phyloP scores from a whole-genome alignment of 2,113 vertebrate species.

The Pionites leucogaster region DNA sequence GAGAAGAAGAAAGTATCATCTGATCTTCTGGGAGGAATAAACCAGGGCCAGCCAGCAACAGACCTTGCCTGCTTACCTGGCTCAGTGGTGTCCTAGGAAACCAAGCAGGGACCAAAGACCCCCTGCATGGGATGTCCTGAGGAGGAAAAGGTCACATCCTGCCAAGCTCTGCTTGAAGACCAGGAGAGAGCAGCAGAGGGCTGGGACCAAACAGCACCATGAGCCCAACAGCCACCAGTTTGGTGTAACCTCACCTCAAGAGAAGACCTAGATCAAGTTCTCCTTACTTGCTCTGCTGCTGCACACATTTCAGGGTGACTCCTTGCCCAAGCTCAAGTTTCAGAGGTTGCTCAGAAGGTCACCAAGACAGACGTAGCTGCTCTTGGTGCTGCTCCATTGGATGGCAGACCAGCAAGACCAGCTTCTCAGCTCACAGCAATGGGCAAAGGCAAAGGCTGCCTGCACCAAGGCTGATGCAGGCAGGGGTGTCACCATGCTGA shows the following conservation, averaged over 20 bases:
- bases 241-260: background rate
- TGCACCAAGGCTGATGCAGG: background rate
- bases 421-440: rapidly evolving
- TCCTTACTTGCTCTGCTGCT: background rate
- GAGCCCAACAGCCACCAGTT: background rate
- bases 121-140: background rate
- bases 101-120: rapidly evolving
- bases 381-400: background rate
- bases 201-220: background rate
- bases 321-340: background rate
- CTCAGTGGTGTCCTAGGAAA: background rate
- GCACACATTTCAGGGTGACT: background rate
- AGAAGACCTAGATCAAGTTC: background rate
- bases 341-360: background rate
- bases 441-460: background rate
- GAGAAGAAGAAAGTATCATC: background rate
- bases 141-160: background rate
- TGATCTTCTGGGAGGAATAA: background rate
- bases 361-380: background rate
- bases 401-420: background rate
- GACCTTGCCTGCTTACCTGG: background rate
- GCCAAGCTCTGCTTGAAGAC: background rate
- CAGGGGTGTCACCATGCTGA: background rate
- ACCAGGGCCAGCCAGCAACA: background rate
- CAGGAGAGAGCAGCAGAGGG: background rate